Conservation (phyloP, 2,888 invertebrate species). For the Molorchus minor region DNA sequence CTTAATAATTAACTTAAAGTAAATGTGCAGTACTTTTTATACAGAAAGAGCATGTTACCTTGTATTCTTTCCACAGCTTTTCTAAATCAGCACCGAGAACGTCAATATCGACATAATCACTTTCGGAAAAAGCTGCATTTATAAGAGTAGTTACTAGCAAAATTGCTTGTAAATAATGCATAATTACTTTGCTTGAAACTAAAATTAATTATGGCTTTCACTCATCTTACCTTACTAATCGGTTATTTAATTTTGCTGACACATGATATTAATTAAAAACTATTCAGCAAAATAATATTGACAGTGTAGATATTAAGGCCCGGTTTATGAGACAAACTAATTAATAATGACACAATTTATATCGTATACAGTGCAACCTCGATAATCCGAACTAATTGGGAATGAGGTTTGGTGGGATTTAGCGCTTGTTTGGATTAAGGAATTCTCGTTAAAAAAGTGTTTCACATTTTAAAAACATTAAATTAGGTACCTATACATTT, state of each 20-base stretch:
- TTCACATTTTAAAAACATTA: too few species aligned
- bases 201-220: not conserved
- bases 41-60: conserved; percentile 40
- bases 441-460: too few species aligned
- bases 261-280: not conserved
- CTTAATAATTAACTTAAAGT: not conserved
- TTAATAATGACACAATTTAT: too few species aligned
- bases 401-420: too few species aligned
- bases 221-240: not conserved
- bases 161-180: conserved; percentile 26
- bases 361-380: too few species aligned
- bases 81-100: conserved; percentile 38
- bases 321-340: not conserved
- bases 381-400: too few species aligned
- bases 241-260: not conserved
- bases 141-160: conserved; percentile 16
- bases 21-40: not conserved
- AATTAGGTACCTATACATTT: too few species aligned
- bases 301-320: not conserved
- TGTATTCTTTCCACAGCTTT: conserved; percentile 49
- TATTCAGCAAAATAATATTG: not conserved
- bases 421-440: too few species aligned
- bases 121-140: conserved; percentile 9
- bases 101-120: conserved; percentile 18
- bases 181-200: conserved; percentile 14